A percentile compares a stretch with the other conserved stretches of the same genome.
Evolutionary conservation across 2,113 vertebrate species (phyloP).

Genomic region (Orthonyx spaldingii): DNA sequence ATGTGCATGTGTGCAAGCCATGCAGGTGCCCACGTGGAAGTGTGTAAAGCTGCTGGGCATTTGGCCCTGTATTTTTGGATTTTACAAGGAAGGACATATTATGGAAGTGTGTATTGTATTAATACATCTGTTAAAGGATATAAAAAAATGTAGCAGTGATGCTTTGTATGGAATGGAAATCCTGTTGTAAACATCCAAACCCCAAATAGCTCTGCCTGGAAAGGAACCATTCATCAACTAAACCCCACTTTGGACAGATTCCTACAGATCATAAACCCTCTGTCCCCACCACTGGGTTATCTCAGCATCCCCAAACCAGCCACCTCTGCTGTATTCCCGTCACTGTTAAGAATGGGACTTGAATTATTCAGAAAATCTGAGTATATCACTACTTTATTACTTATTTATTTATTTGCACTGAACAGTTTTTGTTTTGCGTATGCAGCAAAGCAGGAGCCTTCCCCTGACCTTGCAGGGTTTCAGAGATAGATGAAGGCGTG

Average conservation of each 20-base stretch:
- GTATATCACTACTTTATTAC: background rate
- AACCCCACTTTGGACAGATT: background rate
- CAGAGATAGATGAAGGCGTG: background rate
- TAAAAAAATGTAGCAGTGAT: background rate
- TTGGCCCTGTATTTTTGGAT: background rate
- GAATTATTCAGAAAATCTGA: background rate
- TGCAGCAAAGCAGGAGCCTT: background rate
- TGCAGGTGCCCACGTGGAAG: background rate
- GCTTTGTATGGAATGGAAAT: background rate
- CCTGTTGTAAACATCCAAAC: background rate
- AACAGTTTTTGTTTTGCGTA: background rate
- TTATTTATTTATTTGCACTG: background rate
- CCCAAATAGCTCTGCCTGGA: background rate
- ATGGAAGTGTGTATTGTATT: background rate
- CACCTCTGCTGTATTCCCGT: background rate
- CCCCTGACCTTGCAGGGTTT: conserved; percentile 14
- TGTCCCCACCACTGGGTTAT: background rate
- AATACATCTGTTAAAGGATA: background rate
- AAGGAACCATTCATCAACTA: background rate
- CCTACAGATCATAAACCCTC: background rate
- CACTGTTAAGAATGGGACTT: background rate
- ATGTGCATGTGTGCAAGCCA: rapidly evolving
- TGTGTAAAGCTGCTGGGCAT: background rate
- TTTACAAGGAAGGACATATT: background rate
- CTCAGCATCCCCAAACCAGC: background rate